These are phyloP conservation scores for Tryphoninae sp. DNA, from an alignment of 2,888 invertebrate species.

Conservation along the genomic window DNA sequence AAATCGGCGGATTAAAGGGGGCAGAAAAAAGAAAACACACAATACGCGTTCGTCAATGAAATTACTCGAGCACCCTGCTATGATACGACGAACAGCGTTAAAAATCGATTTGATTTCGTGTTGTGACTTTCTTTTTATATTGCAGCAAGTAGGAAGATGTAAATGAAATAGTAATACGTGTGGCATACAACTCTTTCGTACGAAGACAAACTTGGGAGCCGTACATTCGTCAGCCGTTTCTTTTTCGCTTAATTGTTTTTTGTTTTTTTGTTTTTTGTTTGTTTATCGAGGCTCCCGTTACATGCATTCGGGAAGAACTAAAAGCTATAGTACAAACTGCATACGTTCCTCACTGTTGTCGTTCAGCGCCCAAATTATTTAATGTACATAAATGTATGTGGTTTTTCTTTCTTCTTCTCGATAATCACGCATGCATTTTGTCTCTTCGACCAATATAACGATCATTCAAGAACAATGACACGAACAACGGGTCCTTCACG, in stretches of 20 bases:
- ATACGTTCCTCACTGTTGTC: constrained; percentile 21
- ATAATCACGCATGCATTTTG: background rate
- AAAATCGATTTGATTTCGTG: constrained; percentile 27
- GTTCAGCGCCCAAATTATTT: constrained; percentile 26
- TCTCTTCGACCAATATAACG: constrained; percentile 20
- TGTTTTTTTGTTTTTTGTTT: background rate
- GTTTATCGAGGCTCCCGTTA: constrained; percentile 39
- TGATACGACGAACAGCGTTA: constrained; percentile 13
- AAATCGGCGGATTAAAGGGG: constrained; percentile 50
- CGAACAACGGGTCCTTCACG: background rate
- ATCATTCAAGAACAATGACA: constrained; percentile 15
- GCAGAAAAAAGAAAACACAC: constrained; percentile 7
- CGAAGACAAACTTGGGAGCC: constrained; percentile 42
- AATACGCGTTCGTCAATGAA: constrained; percentile 38
- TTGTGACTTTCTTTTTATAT: background rate
- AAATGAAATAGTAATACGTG: constrained; percentile 57
- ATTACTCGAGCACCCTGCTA: constrained; percentile 30
- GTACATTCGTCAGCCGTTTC: background rate
- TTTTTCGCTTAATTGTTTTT: constrained; percentile 9
- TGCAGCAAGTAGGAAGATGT: constrained; percentile 55
- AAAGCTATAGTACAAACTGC: constrained; percentile 53
- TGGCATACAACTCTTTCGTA: constrained; percentile 31
- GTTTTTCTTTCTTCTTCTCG: constrained; percentile 10
- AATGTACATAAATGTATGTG: constrained; percentile 57
- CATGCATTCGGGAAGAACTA: constrained; percentile 56